A percentile compares a stretch with the other conserved stretches of the same genome.
Evolutionary conservation across 1,140 invertebrate genomes (phyloP).

Genomic region (Macrocentrus cingulum): DNA sequence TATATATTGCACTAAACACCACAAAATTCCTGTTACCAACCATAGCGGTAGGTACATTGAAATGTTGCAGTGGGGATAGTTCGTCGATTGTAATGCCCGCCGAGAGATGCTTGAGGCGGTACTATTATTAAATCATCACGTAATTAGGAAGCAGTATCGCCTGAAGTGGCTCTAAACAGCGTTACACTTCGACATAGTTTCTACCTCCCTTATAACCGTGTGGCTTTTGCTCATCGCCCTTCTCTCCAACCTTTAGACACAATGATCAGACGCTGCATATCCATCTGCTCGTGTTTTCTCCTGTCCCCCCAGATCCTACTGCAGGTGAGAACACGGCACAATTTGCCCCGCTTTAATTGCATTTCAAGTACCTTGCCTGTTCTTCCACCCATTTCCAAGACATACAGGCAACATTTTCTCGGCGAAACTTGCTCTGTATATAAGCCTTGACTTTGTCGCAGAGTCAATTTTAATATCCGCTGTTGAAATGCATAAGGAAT

Average conservation of each 20-base stretch:
- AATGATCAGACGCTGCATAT: not conserved
- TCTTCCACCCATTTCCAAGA: constrained; percentile 10
- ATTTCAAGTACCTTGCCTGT: constrained; percentile 12
- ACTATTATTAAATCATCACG: constrained; percentile 11
- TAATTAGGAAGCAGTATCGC: constrained; percentile 5
- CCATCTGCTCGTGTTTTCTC: not conserved
- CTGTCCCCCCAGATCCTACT: not conserved
- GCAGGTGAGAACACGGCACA: constrained; percentile 17
- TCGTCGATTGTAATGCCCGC: not conserved
- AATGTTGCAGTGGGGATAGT: not conserved
- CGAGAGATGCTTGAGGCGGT: no score
- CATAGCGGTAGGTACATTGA: no score
- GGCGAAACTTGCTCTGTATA: not conserved
- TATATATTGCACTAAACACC: no score
- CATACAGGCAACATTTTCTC: constrained; percentile 6
- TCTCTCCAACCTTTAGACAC: not conserved
- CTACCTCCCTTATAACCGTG: not conserved
- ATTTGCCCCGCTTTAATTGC: constrained; percentile 17
- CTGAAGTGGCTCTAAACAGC: not conserved
- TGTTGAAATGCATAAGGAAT: not conserved
- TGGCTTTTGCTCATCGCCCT: not conserved
- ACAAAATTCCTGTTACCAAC: no score
- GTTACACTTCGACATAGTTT: not conserved
- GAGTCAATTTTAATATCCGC: constrained; percentile 5
- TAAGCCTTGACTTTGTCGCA: no score